Conservation (phyloP, 2,113 vertebrate species). For the Clarias macrocephalus region DNA sequence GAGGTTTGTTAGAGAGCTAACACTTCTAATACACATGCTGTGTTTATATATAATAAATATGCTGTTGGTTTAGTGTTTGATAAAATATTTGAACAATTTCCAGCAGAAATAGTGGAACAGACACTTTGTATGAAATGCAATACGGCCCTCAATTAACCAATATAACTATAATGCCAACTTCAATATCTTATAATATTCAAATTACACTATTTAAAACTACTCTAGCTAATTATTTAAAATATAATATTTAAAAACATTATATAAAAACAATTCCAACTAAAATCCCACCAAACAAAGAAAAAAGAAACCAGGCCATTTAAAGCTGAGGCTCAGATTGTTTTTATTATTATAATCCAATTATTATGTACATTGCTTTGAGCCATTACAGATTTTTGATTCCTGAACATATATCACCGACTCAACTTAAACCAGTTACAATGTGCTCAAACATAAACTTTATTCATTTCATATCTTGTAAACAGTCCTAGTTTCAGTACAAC, state of each 20-base stretch:
- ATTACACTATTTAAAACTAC: not conserved
- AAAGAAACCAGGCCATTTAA: not conserved
- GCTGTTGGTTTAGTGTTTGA: too few relatives aligned
- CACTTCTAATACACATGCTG: too few relatives aligned
- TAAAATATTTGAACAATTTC: not conserved
- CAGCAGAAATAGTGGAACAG: not conserved
- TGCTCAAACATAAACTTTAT: not conserved
- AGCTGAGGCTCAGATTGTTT: not conserved
- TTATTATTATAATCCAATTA: not conserved
- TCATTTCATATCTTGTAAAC: not conserved
- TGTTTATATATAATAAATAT: too few relatives aligned
- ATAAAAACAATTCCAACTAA: not conserved
- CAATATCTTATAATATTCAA: not conserved
- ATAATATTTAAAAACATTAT: not conserved
- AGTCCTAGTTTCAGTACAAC: not conserved
- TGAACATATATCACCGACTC: not conserved
- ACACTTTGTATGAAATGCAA: not conserved
- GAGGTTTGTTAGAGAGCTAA: not conserved
- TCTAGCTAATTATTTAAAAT: not conserved
- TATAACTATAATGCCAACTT: not conserved
- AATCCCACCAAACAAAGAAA: not conserved
- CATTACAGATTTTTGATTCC: not conserved
- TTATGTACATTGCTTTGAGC: not conserved
- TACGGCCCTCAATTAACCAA: too few relatives aligned
- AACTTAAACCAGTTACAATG: not conserved